A percentile compares a stretch with the other conserved stretches of the same genome.
These are phyloP conservation scores for Emydura subglobosa DNA, from an alignment of 2,113 vertebrate species.

Conservation along the genomic window DNA sequence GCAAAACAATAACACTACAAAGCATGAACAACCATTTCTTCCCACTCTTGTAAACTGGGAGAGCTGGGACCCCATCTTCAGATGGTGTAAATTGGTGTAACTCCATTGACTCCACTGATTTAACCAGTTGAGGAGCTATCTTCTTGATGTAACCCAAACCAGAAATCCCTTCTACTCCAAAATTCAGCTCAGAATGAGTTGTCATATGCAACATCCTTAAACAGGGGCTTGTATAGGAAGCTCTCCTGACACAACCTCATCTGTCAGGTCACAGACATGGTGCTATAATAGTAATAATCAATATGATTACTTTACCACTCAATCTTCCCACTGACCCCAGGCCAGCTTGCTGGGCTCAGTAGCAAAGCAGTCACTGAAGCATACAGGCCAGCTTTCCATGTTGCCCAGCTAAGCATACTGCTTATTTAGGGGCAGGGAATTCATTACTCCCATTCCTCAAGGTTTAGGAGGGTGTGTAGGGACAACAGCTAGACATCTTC, in stretches of 20 bases:
- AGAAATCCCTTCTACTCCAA: background rate
- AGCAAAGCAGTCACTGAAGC: background rate
- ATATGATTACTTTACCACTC: background rate
- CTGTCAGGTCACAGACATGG: too few species aligned
- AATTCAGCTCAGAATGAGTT: background rate
- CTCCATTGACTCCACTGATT: background rate
- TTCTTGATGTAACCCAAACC: background rate
- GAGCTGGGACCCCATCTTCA: background rate
- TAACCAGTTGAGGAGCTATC: background rate
- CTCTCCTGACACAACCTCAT: background rate
- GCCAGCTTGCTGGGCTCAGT: rapidly evolving
- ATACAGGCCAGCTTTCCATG: background rate
- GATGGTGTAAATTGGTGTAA: background rate
- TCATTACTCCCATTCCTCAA: rapidly evolving
- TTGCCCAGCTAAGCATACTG: background rate
- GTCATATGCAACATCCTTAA: background rate
- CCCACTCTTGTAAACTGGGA: too few species aligned
- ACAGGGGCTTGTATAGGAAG: background rate
- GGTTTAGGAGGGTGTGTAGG: rapidly evolving
- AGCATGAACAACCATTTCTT: too few species aligned
- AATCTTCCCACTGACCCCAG: rapidly evolving
- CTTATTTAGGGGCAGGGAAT: background rate
- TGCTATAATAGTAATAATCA: background rate
- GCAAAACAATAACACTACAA: background rate
- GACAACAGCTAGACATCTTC: background rate